Evolutionary conservation across 2,797 vertebrate genomes (phyloP).

Genomic region (Pseudotriccus pelzelni): DNA sequence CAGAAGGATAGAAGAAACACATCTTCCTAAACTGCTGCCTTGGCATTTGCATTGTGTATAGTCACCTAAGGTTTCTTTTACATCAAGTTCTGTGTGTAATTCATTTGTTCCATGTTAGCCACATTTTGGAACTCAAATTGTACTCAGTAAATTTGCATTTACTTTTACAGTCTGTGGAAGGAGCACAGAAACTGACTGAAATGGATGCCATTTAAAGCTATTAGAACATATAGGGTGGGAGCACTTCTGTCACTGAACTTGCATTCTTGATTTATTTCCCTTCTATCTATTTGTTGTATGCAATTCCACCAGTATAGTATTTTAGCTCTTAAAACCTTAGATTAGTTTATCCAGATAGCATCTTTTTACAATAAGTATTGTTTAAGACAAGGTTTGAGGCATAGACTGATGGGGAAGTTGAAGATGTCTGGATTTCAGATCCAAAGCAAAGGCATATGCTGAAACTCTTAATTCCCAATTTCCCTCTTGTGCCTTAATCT

Average conservation of each 20-base stretch:
- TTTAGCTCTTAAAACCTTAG: not conserved
- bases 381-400: not conserved
- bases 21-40: not conserved
- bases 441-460: not conserved
- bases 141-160: not conserved
- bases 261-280: not conserved
- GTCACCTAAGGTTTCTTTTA: not conserved
- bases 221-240: not conserved
- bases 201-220: not conserved
- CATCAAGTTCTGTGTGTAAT: not conserved
- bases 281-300: not conserved
- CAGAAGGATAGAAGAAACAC: not conserved
- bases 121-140: not conserved
- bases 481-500: not conserved
- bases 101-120: not conserved
- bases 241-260: not conserved
- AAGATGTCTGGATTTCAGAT: not conserved
- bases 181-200: not conserved
- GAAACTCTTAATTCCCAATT: not conserved
- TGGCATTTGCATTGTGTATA: not conserved
- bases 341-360: not conserved
- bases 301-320: not conserved
- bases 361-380: not conserved
- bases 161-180: not conserved
- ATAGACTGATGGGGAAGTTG: not conserved